These are phyloP conservation scores for Polietes domitor DNA, from an alignment of 2,888 invertebrate species.

Conservation along the genomic window DNA sequence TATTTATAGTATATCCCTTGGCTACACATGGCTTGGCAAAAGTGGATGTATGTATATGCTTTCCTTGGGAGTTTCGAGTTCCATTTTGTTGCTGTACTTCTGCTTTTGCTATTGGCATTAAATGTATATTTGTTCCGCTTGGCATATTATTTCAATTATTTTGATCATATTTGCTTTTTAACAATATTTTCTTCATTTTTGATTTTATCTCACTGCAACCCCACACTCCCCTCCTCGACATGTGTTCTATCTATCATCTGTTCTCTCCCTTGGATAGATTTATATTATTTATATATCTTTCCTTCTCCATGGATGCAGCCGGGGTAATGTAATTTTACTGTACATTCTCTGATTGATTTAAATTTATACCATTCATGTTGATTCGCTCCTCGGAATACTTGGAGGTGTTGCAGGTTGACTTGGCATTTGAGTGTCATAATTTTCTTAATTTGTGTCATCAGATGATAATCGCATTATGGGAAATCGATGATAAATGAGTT, in stretches of 20 bases:
- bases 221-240: too few relatives aligned
- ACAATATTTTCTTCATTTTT: conserved; percentile 54
- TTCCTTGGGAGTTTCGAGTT: conserved; percentile 66
- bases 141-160: conserved; percentile 62
- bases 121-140: conserved; percentile 50
- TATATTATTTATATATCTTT: conserved; percentile 4
- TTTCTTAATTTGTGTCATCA: conserved; percentile 35
- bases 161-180: conserved; percentile 61
- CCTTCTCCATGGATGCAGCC: neutral
- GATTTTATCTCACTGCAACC: conserved; percentile 52
- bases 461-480: neutral
- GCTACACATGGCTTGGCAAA: neutral
- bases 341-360: conserved; percentile 53
- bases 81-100: conserved; percentile 36
- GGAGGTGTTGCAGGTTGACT: conserved; percentile 22
- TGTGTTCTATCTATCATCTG: too few relatives aligned
- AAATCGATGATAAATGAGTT: conserved; percentile 23
- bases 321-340: conserved; percentile 39
- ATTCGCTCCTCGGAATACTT: conserved; percentile 8
- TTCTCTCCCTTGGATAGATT: neutral
- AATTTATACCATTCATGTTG: conserved; percentile 54
- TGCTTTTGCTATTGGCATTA: conserved; percentile 66
- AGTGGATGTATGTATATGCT: conserved; percentile 4
- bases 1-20: neutral
- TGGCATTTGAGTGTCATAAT: conserved; percentile 33